Evolutionary conservation across 30 jellyfish, hydroid and myxozoan species (phyloP).

Genomic region (Chrysaora quinquecirrha): DNA sequence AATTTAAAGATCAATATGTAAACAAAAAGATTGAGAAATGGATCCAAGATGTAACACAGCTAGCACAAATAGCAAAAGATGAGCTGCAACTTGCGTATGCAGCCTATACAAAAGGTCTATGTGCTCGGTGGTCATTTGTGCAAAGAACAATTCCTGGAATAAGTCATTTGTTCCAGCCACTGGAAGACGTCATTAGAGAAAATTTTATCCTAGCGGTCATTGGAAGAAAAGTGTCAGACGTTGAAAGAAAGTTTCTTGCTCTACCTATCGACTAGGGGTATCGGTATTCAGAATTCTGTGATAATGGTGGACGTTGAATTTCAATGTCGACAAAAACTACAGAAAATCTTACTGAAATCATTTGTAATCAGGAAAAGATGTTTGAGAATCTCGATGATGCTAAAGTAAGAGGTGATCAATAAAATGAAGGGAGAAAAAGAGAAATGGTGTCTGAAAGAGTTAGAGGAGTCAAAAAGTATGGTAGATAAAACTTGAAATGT

Average conservation of each 20-base stretch:
- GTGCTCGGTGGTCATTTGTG: neutral
- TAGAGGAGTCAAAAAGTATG: no score
- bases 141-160: neutral
- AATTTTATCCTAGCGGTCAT: neutral
- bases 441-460: neutral
- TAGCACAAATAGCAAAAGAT: neutral
- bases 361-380: neutral
- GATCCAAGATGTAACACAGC: neutral
- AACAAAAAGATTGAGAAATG: neutral
- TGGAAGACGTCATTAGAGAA: neutral
- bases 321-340: neutral
- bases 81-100: neutral
- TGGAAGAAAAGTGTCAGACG: neutral
- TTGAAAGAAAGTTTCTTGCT: neutral
- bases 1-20: neutral
- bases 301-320: neutral
- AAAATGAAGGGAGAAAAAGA: neutral
- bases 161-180: neutral
- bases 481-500: no score
- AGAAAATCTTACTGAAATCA: neutral
- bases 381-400: neutral
- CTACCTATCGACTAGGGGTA: neutral
- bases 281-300: neutral
- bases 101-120: neutral
- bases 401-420: neutral